phyloP scores from a whole-genome alignment of 2,888 invertebrate species.

The Idaea biselata region DNA sequence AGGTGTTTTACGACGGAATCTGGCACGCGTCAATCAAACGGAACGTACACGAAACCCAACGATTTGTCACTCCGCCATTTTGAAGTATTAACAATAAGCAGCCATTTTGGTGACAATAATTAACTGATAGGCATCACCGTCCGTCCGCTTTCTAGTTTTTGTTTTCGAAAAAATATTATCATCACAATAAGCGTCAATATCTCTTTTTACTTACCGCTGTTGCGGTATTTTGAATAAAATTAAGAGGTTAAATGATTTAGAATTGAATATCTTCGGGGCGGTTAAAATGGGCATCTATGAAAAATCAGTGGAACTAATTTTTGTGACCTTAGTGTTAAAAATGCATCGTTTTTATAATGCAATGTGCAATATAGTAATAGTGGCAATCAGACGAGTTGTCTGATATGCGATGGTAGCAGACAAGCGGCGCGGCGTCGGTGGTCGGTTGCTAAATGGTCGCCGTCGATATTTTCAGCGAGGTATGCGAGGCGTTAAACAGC shows the following conservation, averaged over 20 bases:
- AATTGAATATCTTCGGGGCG: slow-evolving; percentile 56
- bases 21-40: slow-evolving; percentile 80
- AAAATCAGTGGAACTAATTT: slow-evolving; percentile 57
- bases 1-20: slow-evolving; percentile 69
- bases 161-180: slow-evolving; percentile 79
- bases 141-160: slow-evolving; percentile 77
- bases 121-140: slow-evolving; percentile 75
- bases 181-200: slow-evolving; percentile 75
- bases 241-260: slow-evolving; percentile 62
- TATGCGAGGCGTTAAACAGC: slow-evolving; percentile 63
- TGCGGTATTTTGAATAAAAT: slow-evolving; percentile 78
- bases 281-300: slow-evolving; percentile 59
- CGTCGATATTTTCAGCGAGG: slow-evolving; percentile 61
- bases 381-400: neutral
- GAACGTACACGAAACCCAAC: slow-evolving; percentile 66
- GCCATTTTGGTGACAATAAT: slow-evolving; percentile 79
- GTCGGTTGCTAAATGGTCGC: slow-evolving; percentile 40
- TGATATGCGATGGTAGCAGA: neutral
- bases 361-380: slow-evolving; percentile 23
- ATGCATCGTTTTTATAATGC: slow-evolving; percentile 30
- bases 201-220: slow-evolving; percentile 76
- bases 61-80: slow-evolving; percentile 78
- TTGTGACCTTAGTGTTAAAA: slow-evolving; percentile 38
- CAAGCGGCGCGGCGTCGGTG: slow-evolving; percentile 18
- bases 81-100: slow-evolving; percentile 69